Conservation (phyloP, 64 coral and sea anemone species). For the Actinia equina region DNA sequence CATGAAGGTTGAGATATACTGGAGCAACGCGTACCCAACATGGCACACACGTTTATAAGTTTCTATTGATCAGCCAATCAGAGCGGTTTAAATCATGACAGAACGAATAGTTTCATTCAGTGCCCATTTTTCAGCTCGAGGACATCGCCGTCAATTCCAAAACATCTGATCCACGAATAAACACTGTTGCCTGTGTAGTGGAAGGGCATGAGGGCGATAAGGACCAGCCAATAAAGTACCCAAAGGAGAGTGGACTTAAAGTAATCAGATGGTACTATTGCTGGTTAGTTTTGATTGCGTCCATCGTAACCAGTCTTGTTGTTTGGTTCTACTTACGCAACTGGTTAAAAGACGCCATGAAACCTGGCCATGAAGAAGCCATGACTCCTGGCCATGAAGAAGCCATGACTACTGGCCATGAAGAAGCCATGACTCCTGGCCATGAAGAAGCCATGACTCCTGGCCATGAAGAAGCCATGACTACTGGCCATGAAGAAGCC, state of each 20-base stretch:
- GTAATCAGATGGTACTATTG: neutral
- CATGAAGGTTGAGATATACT: no score
- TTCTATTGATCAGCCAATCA: no score
- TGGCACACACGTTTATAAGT: no score
- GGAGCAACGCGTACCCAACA: no score
- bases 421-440: no score
- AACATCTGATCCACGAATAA: conserved; percentile 35
- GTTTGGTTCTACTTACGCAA: neutral
- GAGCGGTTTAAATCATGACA: no score
- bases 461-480: no score
- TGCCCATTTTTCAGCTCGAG: conserved; percentile 33
- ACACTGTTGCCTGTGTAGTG: conserved; percentile 63
- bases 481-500: no score
- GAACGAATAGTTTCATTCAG: neutral
- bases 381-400: no score
- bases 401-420: no score
- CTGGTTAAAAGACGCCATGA: neutral
- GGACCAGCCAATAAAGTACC: neutral
- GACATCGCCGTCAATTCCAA: conserved; percentile 47
- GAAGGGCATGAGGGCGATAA: conserved; percentile 28
- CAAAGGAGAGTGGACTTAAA: neutral
- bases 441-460: no score
- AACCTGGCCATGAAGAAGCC: no score
- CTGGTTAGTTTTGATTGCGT: neutral
- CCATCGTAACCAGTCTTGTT: neutral